Evolutionary conservation across 2,797 vertebrate species (phyloP), one percentile per base, ranked within the genome.

Genomic region (Cephalopachus bancanus): DNA sequence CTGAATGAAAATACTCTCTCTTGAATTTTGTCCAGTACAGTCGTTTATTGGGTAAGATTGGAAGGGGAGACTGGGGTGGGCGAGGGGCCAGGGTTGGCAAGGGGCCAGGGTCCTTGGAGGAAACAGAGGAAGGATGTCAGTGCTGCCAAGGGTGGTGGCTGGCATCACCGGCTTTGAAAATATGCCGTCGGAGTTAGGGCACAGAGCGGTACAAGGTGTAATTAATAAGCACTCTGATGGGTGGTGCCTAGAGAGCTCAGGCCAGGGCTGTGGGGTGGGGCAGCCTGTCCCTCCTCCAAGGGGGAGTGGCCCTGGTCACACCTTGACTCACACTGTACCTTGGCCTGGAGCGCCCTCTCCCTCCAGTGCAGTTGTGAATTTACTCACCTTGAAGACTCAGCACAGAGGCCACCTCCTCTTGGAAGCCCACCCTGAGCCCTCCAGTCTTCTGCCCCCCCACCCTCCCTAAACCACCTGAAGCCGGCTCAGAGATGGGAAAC

Each of bases 351-450:
- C 24, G 10, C 62, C 64, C 80, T 78, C 28, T 49, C 62, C 81
- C 0, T 64, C 59, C 69, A 10, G 0, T 6, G 17, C 7, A 30
- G n/a, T 17, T 53, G 26, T 60, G 60, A 53, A 24, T 74, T 17
- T 28, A 12, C 3, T 84, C 44, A 49, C 10, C 51, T 30, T 69
- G 59, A 26, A 44, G 84, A 30, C 24, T 16, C 26, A 5, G 17
- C 26, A 3, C 24, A 44, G 86, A 85, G 5, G 37, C 80, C 10
- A n/a, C 84, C 51, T 81, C 76, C 71, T 83, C 44, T 22, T 12
- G 75, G 75, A 90, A 95, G 93, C 69, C 51, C 67, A 11, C 51
- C 11, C 26, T 62, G 81, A 95, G 49, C 59, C n/a, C 26, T 44
- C 67, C 81, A 74, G 17, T n/a, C 53, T 28, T 12, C 33, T 2